Evolutionary conservation across 2,113 vertebrate species (phyloP), one percentile per base, ranked within the genome.

Genomic region (Picathartes gymnocephalus): DNA sequence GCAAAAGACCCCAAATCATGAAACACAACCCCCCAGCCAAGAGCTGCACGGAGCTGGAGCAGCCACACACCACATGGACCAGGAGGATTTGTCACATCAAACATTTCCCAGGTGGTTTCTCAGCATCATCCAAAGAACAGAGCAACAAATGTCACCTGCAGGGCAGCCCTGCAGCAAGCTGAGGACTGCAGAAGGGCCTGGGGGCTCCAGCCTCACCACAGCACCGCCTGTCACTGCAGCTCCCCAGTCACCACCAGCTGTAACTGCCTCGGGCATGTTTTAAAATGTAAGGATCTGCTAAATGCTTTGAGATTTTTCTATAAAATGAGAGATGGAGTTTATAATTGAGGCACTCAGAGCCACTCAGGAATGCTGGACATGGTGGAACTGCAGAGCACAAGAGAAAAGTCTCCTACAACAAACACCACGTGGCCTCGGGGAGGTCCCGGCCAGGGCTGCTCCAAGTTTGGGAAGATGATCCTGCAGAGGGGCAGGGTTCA

Each of bases 21-120:
- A 87, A 50, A 27, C 0, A 31, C 16, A 50, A 24, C 22, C 9
- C 8, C 44, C 9, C 24, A 65, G 72, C 18, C 76, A 39, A 13
- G 40, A n/a, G 70, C 62, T 90, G 87, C 71, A 25, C 37, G 5
- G 1, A 44, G 53, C 61, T 42, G 31, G 61, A 77, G 53, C 45
- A 68, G 71, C 31, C 33, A 15, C 44, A 58, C 14, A 7, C 3
- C 11, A 3, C n/a, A 1, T 1, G 27, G 1, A 28, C 22, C 22
- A 39, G 64, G 39, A 69, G 54, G 22, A 15, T 7, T 22, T 23
- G 53, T 21, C n/a, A 27, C 39, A 58, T 2, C 77, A 13, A 66
- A 45, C 21, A 0, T 9, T 27, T 20, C 47, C n/a, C 6, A 28
- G 42, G 80, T 39, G 15, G 19, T 3, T 66, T 72, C 50, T 27